Evolutionary conservation across 2,113 vertebrate species (phyloP).

Genomic region (Xiphias gladius): DNA sequence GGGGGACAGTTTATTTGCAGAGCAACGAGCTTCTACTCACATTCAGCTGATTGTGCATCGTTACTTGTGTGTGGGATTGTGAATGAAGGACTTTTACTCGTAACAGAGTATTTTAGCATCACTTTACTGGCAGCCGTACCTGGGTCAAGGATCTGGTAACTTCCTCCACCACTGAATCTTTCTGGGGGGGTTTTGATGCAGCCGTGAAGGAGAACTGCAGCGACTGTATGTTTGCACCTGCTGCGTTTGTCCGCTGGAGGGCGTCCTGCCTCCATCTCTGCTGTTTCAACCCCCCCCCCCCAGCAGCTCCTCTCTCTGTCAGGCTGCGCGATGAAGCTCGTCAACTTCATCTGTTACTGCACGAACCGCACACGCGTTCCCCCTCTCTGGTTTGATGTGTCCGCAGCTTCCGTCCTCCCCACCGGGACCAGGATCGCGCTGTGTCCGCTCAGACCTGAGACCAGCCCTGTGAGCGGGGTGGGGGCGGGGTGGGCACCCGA

Average conservation of each 20-base stretch:
- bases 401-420: background rate
- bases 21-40: no score
- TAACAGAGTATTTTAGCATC: no score
- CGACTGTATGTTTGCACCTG: background rate
- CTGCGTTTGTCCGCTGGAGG: slow-evolving; percentile 12
- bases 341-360: slow-evolving; percentile 37
- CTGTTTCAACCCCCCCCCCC: background rate
- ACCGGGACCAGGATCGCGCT: background rate
- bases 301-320: background rate
- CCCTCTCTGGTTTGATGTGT: background rate
- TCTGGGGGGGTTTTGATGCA: no score
- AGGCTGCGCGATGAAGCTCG: background rate
- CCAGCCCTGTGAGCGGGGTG: background rate
- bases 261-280: slow-evolving; percentile 3
- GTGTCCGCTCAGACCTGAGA: background rate
- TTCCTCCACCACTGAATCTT: no score
- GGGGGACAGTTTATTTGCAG: no score
- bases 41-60: no score
- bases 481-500: no score
- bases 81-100: no score
- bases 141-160: no score
- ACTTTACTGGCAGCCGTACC: no score
- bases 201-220: no score
- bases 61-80: no score
- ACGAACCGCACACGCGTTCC: background rate